Evolutionary conservation across 2,888 invertebrate genomes (phyloP), one percentile per base, ranked within the genome.

Genomic region (Caenorhabditis uteleia): DNA sequence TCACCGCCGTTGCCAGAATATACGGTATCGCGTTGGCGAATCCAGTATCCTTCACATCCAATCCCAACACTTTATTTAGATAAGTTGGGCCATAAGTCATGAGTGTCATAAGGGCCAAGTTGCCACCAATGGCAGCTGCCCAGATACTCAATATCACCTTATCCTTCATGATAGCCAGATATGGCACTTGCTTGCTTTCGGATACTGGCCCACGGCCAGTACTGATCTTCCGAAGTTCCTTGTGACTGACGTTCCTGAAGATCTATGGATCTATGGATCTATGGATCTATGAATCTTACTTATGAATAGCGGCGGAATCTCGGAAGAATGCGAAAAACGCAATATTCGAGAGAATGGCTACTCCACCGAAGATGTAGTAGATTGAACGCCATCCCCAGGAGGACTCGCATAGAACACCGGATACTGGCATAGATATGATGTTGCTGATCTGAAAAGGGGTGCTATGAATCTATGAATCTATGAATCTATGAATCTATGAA

Each of bases 321-420:
- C 45, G 18, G 38, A 58, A 66, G 29, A 57, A 70, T 12, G 27
- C 34, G 27, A 45, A 66, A 27, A 65, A 70, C 0, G 46, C 31
- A 1, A 36, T 31, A 29, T 36, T 56, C 29, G 56, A 53, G 10
- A 54, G 0, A 2, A 58, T 18, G 0, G 66, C 25, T 12, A 50
- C 8, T 8, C 42, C 42, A 21, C 70, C 66, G 23, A 48, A 56
- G 10, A 67, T 23, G 29, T 64, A 70, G 45, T 67, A 67, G 42
- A 70, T 54, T 2, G 53, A 45, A 29, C 57, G 25, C 70, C 70
- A 70, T 8, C 70, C 70, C 31, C 59, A 25, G 3, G 49, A 27
- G 1, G 62, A 59, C 7, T 59, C 62, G 21, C 70, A 70, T 0
- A 70, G 36, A 16, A 58, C 47, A 33, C 67, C 70, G n/a, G 70